Base-by-base conservation (phyloP, 2,888 invertebrate genomes). In the Watsonalla cultraria region DNA sequence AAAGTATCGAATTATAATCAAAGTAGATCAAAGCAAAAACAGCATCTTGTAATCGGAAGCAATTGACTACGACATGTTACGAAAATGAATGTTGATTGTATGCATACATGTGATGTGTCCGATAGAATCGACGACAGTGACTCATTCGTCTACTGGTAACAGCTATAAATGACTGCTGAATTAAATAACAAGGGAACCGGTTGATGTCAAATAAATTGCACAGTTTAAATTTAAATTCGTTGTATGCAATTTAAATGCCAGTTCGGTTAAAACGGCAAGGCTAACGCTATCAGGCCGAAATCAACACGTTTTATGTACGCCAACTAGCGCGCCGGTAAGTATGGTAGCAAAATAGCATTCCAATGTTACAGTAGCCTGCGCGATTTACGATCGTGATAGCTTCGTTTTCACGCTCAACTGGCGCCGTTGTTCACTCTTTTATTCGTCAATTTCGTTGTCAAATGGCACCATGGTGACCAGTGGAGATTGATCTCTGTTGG, bases 401-500 rank as follows among this genome's bases (percentile, higher is more conserved):
- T 86, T 83, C 79, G 74, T 86, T 87, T 88, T 88, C 81, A 84
- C 84, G 88, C 82, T 77, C 78, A 78, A 82, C 78, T 80, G 80
- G 74, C 69, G 80, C 66, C 74, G 78, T 76, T 82, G 80, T 76
- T 76, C 71, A 74, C 75, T 71, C 74, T 74, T 77, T 82, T 77
- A 76, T 81, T 82, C 72, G 78, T 72, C 76, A 75, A 78, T 80
- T 81, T 73, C 65, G 74, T 76, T 76, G 75, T 70, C 66, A 77
- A 77, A 80, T 76, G 69, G 71, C 65, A 63, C 68, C 55, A 61
- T 68, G 61, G 68, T 65, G 74, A 71, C 84, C 82, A 80, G 72
- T 66, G 53, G 55, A 57, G 63, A 52, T 57, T 68, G 80, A 71
- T 65, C 82, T 72, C 61, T 62, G 64, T 15, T 24, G 4, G 14